Percentiles rank a stretch among this genome's conserved stretches.
Evolutionary conservation across 1,140 invertebrate species (phyloP).

Genomic region (Neotoxoptera formosana): DNA sequence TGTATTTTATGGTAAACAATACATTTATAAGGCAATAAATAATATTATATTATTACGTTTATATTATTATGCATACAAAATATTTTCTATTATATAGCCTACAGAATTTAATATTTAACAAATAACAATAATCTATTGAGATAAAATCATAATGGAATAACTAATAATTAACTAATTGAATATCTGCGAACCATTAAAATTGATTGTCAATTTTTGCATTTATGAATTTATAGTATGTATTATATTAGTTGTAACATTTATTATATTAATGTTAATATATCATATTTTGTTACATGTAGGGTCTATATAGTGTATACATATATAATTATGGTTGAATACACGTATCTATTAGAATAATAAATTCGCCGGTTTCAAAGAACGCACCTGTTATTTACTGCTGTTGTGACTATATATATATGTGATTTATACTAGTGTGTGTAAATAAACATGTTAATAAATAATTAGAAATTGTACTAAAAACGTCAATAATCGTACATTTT

Average conservation of each 20-base stretch:
- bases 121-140: neutral
- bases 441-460: neutral
- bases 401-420: neutral
- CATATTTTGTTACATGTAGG: neutral
- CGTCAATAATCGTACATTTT: neutral
- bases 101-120: neutral
- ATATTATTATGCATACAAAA: neutral
- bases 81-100: neutral
- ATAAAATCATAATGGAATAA: neutral
- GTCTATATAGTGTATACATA: neutral
- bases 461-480: neutral
- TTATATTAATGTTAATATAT: neutral
- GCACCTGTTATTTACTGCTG: neutral
- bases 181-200: neutral
- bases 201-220: neutral
- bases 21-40: neutral
- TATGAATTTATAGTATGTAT: neutral
- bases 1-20: neutral
- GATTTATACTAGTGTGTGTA: neutral
- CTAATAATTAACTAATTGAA: neutral
- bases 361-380: neutral
- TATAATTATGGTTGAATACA: neutral
- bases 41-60: neutral
- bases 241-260: neutral
- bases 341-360: neutral